Base-by-base conservation (phyloP, 2,113 vertebrate species). In the Cepphus grylle region DNA sequence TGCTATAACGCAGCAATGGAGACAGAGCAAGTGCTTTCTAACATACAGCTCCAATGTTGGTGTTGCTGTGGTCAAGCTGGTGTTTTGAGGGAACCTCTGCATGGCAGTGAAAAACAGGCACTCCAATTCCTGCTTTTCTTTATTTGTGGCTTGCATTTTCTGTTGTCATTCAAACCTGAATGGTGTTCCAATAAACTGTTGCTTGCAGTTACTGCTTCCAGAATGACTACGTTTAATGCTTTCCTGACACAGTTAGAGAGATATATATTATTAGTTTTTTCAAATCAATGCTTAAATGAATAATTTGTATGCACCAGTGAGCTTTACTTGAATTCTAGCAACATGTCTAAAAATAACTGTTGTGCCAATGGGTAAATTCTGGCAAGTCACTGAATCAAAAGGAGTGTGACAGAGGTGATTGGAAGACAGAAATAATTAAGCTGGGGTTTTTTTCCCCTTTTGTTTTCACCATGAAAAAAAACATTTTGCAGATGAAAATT, bases 341-440 rank as follows among this genome's bases (percentile, higher is more conserved):
- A 96, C 92, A 67, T 53, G 52, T 38, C 93, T 97, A 97, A 98
- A 98, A 98, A 98, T 97, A 97, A 90, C 86, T 94, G 43, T 90
- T 97, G 82, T 93, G 93, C 95, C 97, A 97, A 96, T 93, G 94
- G 93, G 88, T 96, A 96, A 92, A 96, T 97, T 96, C 96, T 96
- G 90, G 95, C 69, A 96, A 96, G 94, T 93, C 45, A 82, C 43
- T 97, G 96, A 98, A 97, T 98, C 94, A 98, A 97, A 98, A 97
- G 84, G 56, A 96, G 58, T 30, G 23, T 93, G 92, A 95, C 95
- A 97, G 88, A 80, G 85, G 69, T 55, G 26, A 95, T 9, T 97
- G 82, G 66, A 96, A 88, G 83, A 97, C 87, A 34, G 84, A 93
- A 98, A 97, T 95, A 97, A 98, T 97, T 94, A 97, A 96, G 79